Percentiles rank a stretch among this genome's conserved stretches.
These are phyloP conservation scores for Sinocyclocheilus rhinocerous DNA, from an alignment of 2,113 vertebrate genomes.

Conservation along the genomic window DNA sequence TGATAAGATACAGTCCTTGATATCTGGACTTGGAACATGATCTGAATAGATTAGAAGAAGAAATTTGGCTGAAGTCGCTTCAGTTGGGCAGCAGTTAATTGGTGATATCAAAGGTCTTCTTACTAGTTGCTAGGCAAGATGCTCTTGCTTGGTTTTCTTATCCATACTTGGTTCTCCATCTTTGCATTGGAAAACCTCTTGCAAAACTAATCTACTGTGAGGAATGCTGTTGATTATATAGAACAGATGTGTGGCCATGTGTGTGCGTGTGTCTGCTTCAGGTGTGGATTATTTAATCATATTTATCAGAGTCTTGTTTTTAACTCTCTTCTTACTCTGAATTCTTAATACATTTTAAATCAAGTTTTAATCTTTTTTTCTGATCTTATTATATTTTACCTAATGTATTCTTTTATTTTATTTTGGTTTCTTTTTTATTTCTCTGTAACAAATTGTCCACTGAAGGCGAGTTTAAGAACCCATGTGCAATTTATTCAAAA, in stretches of 20 bases:
- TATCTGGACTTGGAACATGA: slow-evolving; percentile 14
- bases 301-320: background rate
- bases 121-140: slow-evolving; percentile 2
- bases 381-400: background rate
- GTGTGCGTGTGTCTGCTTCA: background rate
- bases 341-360: no score
- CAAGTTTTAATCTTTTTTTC: no score
- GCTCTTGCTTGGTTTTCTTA: background rate
- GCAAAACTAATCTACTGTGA: background rate
- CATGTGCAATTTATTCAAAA: no score
- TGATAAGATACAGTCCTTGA: slow-evolving; percentile 21
- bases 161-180: background rate
- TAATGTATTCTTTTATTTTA: background rate
- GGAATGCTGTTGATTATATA: background rate
- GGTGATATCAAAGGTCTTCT: background rate
- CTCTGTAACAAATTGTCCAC: no score
- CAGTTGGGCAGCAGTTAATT: slow-evolving; percentile 4
- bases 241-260: background rate
- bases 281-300: background rate
- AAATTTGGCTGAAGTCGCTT: slow-evolving; percentile 10
- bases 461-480: no score
- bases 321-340: no score
- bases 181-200: background rate
- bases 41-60: slow-evolving; percentile 40
- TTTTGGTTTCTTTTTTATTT: background rate